Evolutionary conservation across 2,797 vertebrate species (phyloP), one percentile per base, ranked within the genome.

Genomic region (Champsocephalus gunnari): DNA sequence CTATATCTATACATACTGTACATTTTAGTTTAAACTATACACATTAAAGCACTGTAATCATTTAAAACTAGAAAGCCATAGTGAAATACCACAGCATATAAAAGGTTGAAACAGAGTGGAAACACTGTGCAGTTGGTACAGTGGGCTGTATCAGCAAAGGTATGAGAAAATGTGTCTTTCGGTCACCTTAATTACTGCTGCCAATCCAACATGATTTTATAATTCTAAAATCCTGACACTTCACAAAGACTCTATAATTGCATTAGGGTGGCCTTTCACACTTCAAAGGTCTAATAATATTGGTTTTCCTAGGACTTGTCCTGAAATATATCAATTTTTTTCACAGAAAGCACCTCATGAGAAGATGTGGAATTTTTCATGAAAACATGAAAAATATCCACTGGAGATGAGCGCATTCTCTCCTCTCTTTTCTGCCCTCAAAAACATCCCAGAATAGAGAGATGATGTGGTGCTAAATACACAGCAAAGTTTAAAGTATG

Each of bases 311-410:
- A 59, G 84, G 91, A 91, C 92, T 87, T 84, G 83, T 86, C 81
- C 86, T 80, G 87, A 93, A 93, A 93, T 87, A 80, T 83, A 90
- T 91, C 82, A 81, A 61, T 83, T 83, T 60, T 77, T 77, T 82
- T 71, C 59, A 66, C 80, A 71, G 80, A 91, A 92, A 84, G 81
- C 78, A 86, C 78, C 92, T 97, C 76, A 43, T 93, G 89, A 83
- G 86, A 92, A 92, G 93, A 94, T 96, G 96, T 95, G 96, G 94
- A 97, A 97, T 98, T 97, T 97, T 96, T 95, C 96, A 96, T 86
- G 96, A 96, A 97, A 97, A 96, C 95, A 95, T 87, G 88, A 96
- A 95, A 93, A 96, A 95, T 87, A 44, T 9, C 88, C 93, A 84
- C 87, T 88, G 77, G 82, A 75, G 85, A 87, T 84, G 71, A 73